Conservation (phyloP, 1,140 invertebrate species). For the Zeugodacus cucurbitae region DNA sequence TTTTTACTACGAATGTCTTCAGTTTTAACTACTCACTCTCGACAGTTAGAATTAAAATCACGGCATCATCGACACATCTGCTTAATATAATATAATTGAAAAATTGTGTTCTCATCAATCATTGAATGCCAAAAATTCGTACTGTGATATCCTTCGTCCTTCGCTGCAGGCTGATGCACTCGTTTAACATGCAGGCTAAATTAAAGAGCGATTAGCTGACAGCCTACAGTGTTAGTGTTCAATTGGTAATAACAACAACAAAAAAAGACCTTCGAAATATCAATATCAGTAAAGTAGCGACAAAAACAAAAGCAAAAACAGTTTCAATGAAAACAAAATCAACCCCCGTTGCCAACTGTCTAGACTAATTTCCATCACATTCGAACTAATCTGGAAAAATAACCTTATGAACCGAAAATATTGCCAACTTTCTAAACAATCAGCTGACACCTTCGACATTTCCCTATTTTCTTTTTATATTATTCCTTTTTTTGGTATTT, state of each 20-base stretch:
- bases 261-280: too few relatives aligned
- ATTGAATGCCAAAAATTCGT: background rate
- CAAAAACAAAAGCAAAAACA: background rate
- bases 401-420: too few relatives aligned
- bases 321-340: background rate
- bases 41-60: background rate
- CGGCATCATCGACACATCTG: background rate
- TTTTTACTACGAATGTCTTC: too few relatives aligned
- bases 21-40: too few relatives aligned
- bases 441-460: background rate
- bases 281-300: too few relatives aligned
- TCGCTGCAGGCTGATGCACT: too few relatives aligned
- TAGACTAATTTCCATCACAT: background rate
- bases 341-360: background rate
- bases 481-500: background rate
- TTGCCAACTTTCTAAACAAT: background rate
- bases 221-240: background rate
- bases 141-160: background rate
- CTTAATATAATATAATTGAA: background rate
- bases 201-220: background rate
- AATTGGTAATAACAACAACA: too few relatives aligned
- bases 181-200: background rate
- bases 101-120: background rate
- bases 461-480: background rate
- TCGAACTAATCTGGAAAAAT: background rate